Percentiles rank a stretch among this genome's conserved stretches.
phyloP scores from a whole-genome alignment of 2,797 vertebrate genomes.

The Toxotes lorentzi region DNA sequence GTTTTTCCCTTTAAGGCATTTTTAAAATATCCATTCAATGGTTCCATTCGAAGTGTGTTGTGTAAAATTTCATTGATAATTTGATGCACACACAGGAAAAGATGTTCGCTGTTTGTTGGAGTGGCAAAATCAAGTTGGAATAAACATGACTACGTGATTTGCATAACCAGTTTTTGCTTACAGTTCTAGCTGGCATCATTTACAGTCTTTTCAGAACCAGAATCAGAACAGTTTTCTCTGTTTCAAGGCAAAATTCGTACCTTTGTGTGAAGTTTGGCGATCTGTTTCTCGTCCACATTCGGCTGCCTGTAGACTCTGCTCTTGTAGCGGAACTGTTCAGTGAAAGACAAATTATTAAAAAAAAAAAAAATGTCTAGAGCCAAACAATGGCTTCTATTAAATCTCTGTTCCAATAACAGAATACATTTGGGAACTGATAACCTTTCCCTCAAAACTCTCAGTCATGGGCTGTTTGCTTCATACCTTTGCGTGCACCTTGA shows the following conservation, averaged over 20 bases:
- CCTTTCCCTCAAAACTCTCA: background rate
- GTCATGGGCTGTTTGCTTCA: background rate
- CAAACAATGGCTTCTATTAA: background rate
- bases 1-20: background rate
- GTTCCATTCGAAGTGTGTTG: background rate
- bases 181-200: background rate
- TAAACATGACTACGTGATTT: slow-evolving; percentile 12
- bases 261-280: slow-evolving; percentile 95
- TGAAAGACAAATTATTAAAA: slow-evolving; percentile 12
- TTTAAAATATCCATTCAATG: background rate
- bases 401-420: background rate
- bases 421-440: background rate
- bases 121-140: slow-evolving; percentile 10
- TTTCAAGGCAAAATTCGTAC: slow-evolving; percentile 38
- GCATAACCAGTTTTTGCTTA: background rate
- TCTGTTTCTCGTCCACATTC: slow-evolving; percentile 91
- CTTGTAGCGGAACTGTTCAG: slow-evolving; percentile 94
- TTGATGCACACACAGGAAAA: background rate
- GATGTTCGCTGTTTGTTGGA: background rate
- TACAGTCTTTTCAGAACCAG: background rate
- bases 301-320: slow-evolving; percentile 91
- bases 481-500: background rate
- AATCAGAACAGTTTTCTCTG: background rate
- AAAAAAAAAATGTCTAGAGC: background rate
- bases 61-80: background rate